Evolutionary conservation across 2,113 vertebrate genomes (phyloP).

Genomic region (Cettia cetti): DNA sequence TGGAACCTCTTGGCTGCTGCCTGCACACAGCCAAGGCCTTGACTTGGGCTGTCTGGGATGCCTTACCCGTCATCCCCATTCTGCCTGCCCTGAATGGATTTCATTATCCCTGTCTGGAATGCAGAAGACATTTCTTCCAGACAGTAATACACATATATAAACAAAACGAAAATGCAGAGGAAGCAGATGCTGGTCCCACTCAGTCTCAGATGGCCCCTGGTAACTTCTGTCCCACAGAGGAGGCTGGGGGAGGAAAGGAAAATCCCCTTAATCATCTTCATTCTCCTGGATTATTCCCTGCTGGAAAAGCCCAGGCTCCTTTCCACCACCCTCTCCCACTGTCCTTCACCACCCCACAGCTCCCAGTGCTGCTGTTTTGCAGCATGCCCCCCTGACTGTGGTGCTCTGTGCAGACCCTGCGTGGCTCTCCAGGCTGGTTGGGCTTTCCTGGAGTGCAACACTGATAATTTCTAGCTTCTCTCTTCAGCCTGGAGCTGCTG

Average conservation of each 20-base stretch:
- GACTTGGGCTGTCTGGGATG: background rate
- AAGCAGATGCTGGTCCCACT: background rate
- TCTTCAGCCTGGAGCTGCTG: background rate
- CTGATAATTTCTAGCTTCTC: background rate
- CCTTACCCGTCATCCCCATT: fast-evolving
- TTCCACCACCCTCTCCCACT: background rate
- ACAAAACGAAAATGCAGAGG: background rate
- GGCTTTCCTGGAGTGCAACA: background rate
- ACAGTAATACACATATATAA: background rate
- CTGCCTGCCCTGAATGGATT: background rate
- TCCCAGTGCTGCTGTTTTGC: background rate
- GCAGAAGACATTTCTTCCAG: constrained; percentile 5
- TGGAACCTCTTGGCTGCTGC: background rate
- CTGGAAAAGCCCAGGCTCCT: background rate
- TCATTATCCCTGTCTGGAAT: constrained; percentile 1
- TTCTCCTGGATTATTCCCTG: background rate
- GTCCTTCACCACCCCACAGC: background rate
- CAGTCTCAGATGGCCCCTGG: background rate
- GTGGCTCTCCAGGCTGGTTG: fast-evolving
- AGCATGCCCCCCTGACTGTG: fast-evolving
- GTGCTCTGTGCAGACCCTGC: background rate
- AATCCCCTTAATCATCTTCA: background rate
- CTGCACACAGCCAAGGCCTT: background rate
- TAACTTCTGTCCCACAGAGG: background rate
- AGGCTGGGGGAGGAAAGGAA: background rate